phyloP scores from a whole-genome alignment of 2,113 vertebrate genomes.

The Condylura cristata region DNA sequence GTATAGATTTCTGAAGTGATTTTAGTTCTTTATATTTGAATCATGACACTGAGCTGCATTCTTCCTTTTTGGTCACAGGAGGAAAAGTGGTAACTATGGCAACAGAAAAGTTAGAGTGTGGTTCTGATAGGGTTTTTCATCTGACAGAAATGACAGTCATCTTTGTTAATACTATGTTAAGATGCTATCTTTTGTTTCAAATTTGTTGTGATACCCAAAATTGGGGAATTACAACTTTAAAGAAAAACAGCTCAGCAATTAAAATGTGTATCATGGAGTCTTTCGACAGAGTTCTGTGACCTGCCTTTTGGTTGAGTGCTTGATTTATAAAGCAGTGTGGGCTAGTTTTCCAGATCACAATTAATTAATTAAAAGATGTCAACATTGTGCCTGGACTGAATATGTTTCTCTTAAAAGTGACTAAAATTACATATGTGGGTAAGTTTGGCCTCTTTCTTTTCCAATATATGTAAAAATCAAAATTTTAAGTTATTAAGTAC shows the following conservation, averaged over 20 bases:
- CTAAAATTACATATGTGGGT: not conserved
- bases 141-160: constrained; percentile 70
- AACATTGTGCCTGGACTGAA: not conserved
- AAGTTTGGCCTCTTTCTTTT: not conserved
- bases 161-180: constrained; percentile 73
- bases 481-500: not conserved
- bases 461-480: not conserved
- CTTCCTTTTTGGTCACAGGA: constrained; percentile 67
- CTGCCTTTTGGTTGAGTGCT: constrained; percentile 1
- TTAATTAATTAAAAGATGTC: constrained; percentile 36
- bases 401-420: not conserved
- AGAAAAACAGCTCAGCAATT: constrained; percentile 45
- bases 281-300: not conserved
- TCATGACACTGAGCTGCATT: constrained; percentile 50
- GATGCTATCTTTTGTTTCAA: constrained; percentile 58
- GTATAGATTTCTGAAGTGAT: constrained; percentile 45
- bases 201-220: constrained; percentile 57
- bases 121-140: constrained; percentile 46
- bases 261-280: not conserved
- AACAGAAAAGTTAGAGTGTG: constrained; percentile 64
- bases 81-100: constrained; percentile 77
- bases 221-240: constrained; percentile 58
- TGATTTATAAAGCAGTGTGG: not conserved
- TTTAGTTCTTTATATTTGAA: constrained; percentile 53
- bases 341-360: not conserved